phyloP scores from a whole-genome alignment of 2,797 vertebrate species.

The Hydrolagus colliei region DNA sequence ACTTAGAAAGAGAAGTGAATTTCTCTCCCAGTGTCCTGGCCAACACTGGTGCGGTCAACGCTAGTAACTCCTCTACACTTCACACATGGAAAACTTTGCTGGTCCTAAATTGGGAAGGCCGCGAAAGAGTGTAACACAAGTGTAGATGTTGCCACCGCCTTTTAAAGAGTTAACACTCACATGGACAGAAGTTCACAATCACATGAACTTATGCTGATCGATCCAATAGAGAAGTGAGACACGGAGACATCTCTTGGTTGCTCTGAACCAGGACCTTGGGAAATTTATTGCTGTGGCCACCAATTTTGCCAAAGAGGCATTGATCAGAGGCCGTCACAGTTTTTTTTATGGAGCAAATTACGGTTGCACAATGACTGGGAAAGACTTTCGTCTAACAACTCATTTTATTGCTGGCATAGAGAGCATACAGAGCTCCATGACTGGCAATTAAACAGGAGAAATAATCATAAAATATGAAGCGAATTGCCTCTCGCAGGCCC shows the following conservation, averaged over 20 bases:
- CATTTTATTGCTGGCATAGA: not conserved
- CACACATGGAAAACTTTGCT: too few relatives aligned
- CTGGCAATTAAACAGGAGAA: not conserved
- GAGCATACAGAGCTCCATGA: too few relatives aligned
- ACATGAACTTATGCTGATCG: not conserved
- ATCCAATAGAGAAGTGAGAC: not conserved
- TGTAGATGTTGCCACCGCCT: not conserved
- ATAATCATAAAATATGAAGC: not conserved
- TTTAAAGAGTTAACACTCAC: not conserved
- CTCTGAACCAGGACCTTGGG: not conserved
- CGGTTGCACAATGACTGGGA: not conserved
- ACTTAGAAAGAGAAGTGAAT: too few relatives aligned
- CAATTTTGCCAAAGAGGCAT: not conserved
- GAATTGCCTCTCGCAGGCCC: not conserved
- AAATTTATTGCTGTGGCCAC: too few relatives aligned
- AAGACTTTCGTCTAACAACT: not conserved
- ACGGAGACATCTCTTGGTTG: not conserved
- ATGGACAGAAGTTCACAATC: not conserved
- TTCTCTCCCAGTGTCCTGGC: too few relatives aligned
- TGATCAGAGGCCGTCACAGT: not conserved
- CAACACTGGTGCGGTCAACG: too few relatives aligned
- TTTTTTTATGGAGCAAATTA: not conserved
- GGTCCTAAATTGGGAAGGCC: too few relatives aligned
- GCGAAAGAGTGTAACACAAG: not conserved
- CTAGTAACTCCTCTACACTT: too few relatives aligned